Percentiles rank a stretch among this genome's conserved stretches.
Evolutionary conservation across 2,113 vertebrate species (phyloP).

Genomic region (Hucho hucho): DNA sequence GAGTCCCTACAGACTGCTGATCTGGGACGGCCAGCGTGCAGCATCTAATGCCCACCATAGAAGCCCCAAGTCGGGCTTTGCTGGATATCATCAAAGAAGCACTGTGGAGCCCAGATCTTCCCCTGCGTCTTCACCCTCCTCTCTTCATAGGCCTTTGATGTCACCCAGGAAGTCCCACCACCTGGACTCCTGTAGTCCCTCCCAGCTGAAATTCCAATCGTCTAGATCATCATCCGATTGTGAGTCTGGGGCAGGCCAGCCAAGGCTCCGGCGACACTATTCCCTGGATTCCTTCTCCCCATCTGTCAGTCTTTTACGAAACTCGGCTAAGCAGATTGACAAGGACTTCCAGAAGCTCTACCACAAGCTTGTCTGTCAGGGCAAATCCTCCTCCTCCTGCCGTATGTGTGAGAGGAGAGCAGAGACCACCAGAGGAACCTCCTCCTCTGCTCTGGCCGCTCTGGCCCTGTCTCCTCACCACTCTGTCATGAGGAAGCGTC

Average conservation of each 20-base stretch:
- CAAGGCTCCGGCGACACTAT: conserved; percentile 12
- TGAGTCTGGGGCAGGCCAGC: neutral
- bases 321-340: conserved; percentile 48
- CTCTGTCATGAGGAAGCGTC: conserved; percentile 59
- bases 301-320: accelerated
- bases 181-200: neutral
- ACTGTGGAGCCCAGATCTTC: neutral
- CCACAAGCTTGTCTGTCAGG: conserved; percentile 69
- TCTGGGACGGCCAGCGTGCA: conserved; percentile 9
- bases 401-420: conserved; percentile 41
- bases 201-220: conserved; percentile 6
- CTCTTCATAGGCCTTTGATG: conserved; percentile 3
- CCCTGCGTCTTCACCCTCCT: neutral
- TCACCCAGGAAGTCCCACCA: conserved; percentile 10
- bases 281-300: conserved; percentile 40
- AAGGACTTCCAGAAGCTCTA: conserved; percentile 63
- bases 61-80: conserved; percentile 17
- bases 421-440: conserved; percentile 9
- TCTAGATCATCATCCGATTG: neutral
- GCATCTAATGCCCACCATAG: conserved; percentile 24
- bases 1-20: conserved; percentile 40
- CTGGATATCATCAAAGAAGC: conserved; percentile 15
- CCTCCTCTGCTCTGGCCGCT: conserved; percentile 52
- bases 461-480: conserved; percentile 70
- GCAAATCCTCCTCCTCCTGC: conserved; percentile 40